phyloP scores from a whole-genome alignment of 2,888 invertebrate genomes.

The Gymnocheta viridis region DNA sequence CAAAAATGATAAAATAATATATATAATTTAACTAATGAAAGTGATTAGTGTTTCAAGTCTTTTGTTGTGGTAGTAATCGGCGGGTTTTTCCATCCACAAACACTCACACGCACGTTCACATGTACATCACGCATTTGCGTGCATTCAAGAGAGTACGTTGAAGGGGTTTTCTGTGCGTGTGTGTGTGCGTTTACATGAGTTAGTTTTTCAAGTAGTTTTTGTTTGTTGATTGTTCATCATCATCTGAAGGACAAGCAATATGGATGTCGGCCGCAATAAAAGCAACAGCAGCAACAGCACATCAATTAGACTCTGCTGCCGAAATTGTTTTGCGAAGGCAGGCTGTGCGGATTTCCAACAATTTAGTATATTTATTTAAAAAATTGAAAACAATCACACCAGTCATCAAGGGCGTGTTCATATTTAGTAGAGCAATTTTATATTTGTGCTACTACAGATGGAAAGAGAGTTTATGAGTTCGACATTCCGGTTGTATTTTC shows the following conservation, averaged over 20 bases:
- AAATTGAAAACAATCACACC: not conserved
- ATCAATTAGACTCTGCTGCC: slow-evolving; percentile 61
- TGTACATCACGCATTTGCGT: not conserved
- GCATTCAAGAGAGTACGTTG: not conserved
- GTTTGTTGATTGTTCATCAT: not conserved
- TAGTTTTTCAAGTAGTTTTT: not conserved
- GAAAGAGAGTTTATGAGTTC: too few species aligned
- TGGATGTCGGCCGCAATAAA: not conserved
- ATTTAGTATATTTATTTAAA: not conserved
- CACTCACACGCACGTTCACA: not conserved
- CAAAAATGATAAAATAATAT: slow-evolving; percentile 7
- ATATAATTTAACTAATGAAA: slow-evolving; percentile 49
- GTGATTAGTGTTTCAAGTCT: slow-evolving; percentile 22
- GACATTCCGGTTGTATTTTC: too few species aligned
- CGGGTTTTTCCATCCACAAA: not conserved
- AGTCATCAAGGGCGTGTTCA: too few species aligned
- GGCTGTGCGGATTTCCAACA: too few species aligned
- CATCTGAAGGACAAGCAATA: slow-evolving; percentile 9
- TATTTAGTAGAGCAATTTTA: too few species aligned
- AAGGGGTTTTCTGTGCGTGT: too few species aligned
- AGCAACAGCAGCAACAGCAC: slow-evolving; percentile 14
- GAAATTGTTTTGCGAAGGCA: not conserved
- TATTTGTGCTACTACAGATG: too few species aligned
- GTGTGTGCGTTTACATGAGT: not conserved
- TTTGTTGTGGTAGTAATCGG: not conserved